phyloP scores from a whole-genome alignment of 1,140 invertebrate species.

The Phenacoccus solenopsis region DNA sequence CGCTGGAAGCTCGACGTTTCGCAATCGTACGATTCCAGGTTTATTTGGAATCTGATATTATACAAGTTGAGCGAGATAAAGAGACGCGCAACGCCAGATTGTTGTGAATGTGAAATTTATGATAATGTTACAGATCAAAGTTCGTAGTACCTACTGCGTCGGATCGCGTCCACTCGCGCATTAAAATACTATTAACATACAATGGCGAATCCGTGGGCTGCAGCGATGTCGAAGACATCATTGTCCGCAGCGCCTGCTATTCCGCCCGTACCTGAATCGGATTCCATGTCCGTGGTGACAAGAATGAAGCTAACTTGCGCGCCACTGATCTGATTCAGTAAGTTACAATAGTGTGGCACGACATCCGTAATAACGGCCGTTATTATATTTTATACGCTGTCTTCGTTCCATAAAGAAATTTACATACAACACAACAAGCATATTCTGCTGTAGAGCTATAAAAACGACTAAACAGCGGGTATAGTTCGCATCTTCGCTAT shows the following conservation, averaged over 20 bases:
- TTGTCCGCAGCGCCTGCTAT: background rate
- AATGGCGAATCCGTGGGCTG: background rate
- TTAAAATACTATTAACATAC: constrained; percentile 3
- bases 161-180: background rate
- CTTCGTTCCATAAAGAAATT: background rate
- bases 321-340: background rate
- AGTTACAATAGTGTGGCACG: background rate
- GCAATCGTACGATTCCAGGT: no score
- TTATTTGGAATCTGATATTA: background rate
- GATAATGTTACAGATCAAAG: constrained; percentile 2
- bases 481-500: no score
- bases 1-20: no score
- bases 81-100: background rate
- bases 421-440: background rate
- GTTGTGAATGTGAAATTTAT: background rate
- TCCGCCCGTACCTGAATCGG: background rate
- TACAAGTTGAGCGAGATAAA: background rate
- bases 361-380: constrained; percentile 1
- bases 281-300: background rate
- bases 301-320: background rate
- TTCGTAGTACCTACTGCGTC: background rate
- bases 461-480: no score
- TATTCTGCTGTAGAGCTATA: no score
- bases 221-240: background rate
- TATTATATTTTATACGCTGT: background rate